Conservation (phyloP, 2,797 vertebrate genomes). For the Gymnoscopelus microlampas region DNA sequence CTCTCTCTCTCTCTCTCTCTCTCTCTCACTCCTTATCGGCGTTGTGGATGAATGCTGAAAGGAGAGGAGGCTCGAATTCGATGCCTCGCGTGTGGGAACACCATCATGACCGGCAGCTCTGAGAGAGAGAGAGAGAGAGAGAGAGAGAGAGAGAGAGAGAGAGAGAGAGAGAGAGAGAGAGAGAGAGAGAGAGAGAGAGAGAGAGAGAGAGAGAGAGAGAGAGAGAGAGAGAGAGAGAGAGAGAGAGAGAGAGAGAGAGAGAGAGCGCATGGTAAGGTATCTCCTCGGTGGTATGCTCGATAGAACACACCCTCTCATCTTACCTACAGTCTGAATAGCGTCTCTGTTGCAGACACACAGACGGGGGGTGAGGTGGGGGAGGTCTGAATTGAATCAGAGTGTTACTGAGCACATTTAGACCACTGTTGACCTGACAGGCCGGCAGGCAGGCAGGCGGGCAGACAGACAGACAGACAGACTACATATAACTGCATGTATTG, state of each 20-base stretch:
- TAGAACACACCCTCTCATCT: conserved; percentile 71
- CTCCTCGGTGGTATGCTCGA: conserved; percentile 56
- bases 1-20: conserved; percentile 11
- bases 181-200: conserved; percentile 31
- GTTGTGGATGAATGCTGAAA: conserved; percentile 75
- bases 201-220: conserved; percentile 21
- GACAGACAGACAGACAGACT: conserved; percentile 48
- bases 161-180: conserved; percentile 11
- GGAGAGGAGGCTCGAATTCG: conserved; percentile 69
- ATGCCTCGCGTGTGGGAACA: conserved; percentile 79
- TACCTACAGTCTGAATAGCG: conserved; percentile 61
- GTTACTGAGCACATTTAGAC: no score
- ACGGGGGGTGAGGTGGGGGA: background rate
- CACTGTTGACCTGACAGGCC: background rate
- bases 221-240: conserved; percentile 10
- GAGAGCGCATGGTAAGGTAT: conserved; percentile 51
- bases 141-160: conserved; percentile 26
- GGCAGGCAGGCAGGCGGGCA: no score
- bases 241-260: conserved; percentile 16
- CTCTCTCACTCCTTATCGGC: conserved; percentile 50
- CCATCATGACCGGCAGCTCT: conserved; percentile 61
- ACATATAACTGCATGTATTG: no score
- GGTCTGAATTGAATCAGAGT: no score
- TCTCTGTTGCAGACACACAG: conserved; percentile 49
- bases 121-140: conserved; percentile 35